Evolutionary conservation across 2,113 vertebrate species (phyloP).

Genomic region (Syngnathus floridae): DNA sequence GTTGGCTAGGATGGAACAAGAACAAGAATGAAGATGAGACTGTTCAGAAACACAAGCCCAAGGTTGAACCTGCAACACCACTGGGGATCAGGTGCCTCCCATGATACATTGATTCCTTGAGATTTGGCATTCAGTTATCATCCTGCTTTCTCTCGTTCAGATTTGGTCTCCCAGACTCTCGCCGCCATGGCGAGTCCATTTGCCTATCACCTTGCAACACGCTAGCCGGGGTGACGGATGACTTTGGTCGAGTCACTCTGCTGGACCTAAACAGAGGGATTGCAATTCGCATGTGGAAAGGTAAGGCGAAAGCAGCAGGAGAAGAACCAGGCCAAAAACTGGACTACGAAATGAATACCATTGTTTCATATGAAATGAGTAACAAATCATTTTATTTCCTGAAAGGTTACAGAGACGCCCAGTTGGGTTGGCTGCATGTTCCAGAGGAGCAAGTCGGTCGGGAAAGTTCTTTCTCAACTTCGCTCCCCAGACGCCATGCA

Average conservation of each 20-base stretch:
- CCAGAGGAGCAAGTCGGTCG: constrained; percentile 84
- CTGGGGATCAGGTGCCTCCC: constrained; percentile 80
- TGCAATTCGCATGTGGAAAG: constrained; percentile 97
- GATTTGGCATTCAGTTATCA: neutral
- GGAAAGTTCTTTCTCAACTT: constrained; percentile 73
- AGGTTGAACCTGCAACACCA: constrained; percentile 88
- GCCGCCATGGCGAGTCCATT: constrained; percentile 89
- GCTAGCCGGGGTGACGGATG: constrained; percentile 92
- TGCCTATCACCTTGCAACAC: constrained; percentile 93
- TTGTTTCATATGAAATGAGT: neutral
- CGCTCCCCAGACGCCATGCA: constrained; percentile 76
- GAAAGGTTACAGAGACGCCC: constrained; percentile 89
- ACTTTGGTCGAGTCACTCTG: constrained; percentile 88
- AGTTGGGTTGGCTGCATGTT: constrained; percentile 90
- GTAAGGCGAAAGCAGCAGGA: constrained; percentile 53
- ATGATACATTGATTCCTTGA: neutral
- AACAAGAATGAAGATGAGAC: constrained; percentile 85
- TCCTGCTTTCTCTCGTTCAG: constrained; percentile 49
- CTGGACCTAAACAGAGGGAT: constrained; percentile 87
- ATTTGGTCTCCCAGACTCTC: constrained; percentile 94
- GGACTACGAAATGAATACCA: neutral
- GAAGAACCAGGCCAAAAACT: neutral
- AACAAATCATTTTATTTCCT: neutral
- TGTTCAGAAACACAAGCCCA: constrained; percentile 87
- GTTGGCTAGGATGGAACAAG: constrained; percentile 92